Evolutionary conservation across 2,113 vertebrate species (phyloP).

Genomic region (Genyomyrus donnyi): DNA sequence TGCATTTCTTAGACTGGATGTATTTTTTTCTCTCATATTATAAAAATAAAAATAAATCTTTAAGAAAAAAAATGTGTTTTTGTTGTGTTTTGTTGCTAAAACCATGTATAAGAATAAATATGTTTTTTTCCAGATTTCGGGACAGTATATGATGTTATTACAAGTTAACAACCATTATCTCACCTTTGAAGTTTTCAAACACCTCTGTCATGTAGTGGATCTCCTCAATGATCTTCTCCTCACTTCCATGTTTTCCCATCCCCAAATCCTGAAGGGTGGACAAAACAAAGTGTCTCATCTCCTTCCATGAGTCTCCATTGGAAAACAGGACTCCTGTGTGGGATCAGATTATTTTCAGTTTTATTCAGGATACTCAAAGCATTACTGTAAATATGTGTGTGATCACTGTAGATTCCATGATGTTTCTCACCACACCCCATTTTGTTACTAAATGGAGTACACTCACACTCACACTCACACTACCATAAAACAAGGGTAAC

Average conservation of each 20-base stretch:
- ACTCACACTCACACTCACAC: background rate
- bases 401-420: background rate
- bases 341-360: background rate
- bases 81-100: too few relatives aligned
- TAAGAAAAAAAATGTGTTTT: too few relatives aligned
- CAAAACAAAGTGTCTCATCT: slow-evolving; percentile 50
- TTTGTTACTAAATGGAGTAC: background rate
- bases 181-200: slow-evolving; percentile 39
- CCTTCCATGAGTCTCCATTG: slow-evolving; percentile 38
- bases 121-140: too few relatives aligned
- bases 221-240: slow-evolving; percentile 50
- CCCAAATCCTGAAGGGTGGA: slow-evolving; percentile 52
- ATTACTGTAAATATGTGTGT: background rate
- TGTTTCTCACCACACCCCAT: background rate
- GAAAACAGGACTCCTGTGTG: slow-evolving; percentile 42
- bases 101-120: too few relatives aligned
- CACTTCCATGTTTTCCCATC: slow-evolving; percentile 46
- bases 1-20: too few relatives aligned
- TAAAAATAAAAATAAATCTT: too few relatives aligned
- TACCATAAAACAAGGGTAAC: background rate
- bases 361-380: background rate
- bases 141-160: too few relatives aligned
- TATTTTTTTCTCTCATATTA: too few relatives aligned
- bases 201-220: slow-evolving; percentile 30
- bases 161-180: background rate